Conservation (phyloP, 2,797 vertebrate species). For the Rhynchonycteris naso region DNA sequence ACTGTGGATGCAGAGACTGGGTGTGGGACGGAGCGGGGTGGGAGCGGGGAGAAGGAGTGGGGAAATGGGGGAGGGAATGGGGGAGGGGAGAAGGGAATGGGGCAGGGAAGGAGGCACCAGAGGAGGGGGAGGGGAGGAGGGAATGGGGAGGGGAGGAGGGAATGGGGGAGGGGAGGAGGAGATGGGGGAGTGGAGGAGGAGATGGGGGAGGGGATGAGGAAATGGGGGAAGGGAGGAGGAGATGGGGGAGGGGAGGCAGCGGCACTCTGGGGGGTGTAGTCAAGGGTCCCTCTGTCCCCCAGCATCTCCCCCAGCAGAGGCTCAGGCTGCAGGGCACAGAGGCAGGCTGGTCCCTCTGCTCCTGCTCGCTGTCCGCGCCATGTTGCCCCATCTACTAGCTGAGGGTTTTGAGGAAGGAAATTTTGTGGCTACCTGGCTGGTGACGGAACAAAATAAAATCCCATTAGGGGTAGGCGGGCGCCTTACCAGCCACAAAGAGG, state of each 20-base stretch:
- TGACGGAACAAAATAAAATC: not conserved
- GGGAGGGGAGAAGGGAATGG: no score
- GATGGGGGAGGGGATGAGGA: no score
- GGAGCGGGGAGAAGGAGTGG: no score
- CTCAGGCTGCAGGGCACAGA: not conserved
- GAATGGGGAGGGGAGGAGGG: no score
- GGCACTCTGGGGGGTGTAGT: not conserved
- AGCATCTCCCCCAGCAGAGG: not conserved
- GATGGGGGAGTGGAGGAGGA: no score
- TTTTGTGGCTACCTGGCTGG: slow-evolving; percentile 13
- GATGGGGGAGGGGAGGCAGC: no score
- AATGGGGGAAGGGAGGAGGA: no score
- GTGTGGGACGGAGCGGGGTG: no score
- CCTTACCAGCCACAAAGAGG: slow-evolving; percentile 21
- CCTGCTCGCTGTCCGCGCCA: not conserved
- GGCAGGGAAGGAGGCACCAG: no score
- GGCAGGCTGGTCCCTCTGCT: not conserved
- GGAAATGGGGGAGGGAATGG: no score
- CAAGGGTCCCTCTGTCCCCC: not conserved
- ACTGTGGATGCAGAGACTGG: not conserved
- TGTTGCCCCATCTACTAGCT: not conserved
- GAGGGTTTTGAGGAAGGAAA: slow-evolving; percentile 65
- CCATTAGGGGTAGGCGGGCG: not conserved
- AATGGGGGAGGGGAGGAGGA: no score
- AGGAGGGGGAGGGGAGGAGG: no score